Percentiles rank a stretch among this genome's conserved stretches.
Conservation (phyloP, 2,888 invertebrate genomes). For the Cabera pusaria region DNA sequence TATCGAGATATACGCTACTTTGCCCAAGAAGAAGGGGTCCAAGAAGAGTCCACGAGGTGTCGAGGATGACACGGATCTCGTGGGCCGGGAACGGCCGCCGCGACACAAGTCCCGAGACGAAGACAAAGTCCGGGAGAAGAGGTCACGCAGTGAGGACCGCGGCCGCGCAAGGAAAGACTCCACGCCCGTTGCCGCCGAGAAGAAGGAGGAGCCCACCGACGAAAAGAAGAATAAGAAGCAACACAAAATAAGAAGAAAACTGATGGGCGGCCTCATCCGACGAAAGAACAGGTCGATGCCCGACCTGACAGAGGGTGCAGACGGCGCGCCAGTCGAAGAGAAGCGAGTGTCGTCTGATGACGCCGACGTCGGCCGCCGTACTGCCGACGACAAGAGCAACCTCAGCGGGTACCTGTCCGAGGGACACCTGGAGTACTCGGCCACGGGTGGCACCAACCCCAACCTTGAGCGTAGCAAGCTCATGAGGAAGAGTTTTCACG, state of each 20-base stretch:
- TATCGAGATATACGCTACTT: constrained; percentile 95
- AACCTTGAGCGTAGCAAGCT: constrained; percentile 93
- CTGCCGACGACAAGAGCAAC: constrained; percentile 82
- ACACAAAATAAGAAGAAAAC: constrained; percentile 93
- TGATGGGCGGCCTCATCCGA: constrained; percentile 95
- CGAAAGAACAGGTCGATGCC: constrained; percentile 96
- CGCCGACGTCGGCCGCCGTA: constrained; percentile 87
- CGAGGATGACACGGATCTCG: constrained; percentile 89
- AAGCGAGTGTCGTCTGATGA: constrained; percentile 86
- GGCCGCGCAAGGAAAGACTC: constrained; percentile 89
- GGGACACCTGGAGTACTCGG: constrained; percentile 91
- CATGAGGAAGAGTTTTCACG: constrained; percentile 95
- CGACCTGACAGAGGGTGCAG: constrained; percentile 92
- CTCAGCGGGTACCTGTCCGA: constrained; percentile 93
- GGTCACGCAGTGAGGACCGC: constrained; percentile 93
- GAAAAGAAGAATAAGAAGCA: constrained; percentile 92
- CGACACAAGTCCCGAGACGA: constrained; percentile 88
- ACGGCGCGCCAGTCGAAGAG: constrained; percentile 70
- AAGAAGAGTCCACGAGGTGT: constrained; percentile 86
- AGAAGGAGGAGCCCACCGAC: constrained; percentile 86
- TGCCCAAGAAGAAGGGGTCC: constrained; percentile 93
- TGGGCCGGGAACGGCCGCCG: constrained; percentile 88
- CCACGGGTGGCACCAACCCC: constrained; percentile 87
- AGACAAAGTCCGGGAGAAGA: constrained; percentile 88
- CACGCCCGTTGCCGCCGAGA: constrained; percentile 82